phyloP scores from a whole-genome alignment of 2,888 invertebrate species.

The Chrysodeixis includens region DNA sequence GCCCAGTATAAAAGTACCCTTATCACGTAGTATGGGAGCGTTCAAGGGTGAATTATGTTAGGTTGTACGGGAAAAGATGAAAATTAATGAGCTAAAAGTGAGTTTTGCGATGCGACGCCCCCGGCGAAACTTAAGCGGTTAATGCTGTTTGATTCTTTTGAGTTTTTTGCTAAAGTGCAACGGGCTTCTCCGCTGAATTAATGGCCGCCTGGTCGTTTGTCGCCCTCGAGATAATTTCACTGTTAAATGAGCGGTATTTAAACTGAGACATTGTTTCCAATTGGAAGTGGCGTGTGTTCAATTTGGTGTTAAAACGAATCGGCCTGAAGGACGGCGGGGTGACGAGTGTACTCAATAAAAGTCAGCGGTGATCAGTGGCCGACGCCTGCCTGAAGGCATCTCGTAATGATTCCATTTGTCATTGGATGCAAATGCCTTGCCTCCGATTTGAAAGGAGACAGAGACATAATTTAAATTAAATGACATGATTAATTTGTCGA shows the following conservation, averaged over 20 bases:
- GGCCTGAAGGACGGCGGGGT: constrained; percentile 7
- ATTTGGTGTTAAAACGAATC: constrained; percentile 61
- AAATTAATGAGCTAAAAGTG: constrained; percentile 89
- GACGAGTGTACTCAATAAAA: constrained; percentile 39
- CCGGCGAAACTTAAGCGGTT: constrained; percentile 73
- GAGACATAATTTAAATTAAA: background rate
- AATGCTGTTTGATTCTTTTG: constrained; percentile 77
- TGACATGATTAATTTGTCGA: background rate
- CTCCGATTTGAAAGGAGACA: background rate
- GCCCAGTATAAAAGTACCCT: constrained; percentile 80
- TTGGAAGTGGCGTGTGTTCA: constrained; percentile 57
- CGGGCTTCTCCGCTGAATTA: constrained; percentile 66
- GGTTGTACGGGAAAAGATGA: constrained; percentile 85
- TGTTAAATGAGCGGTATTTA: constrained; percentile 70
- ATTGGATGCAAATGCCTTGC: constrained; percentile 26
- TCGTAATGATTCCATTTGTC: constrained; percentile 40
- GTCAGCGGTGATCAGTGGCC: constrained; percentile 33
- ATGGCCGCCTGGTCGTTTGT: constrained; percentile 70
- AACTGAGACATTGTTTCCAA: constrained; percentile 69
- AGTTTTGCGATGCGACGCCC: constrained; percentile 69
- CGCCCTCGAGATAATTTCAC: constrained; percentile 69
- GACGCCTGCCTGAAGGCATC: constrained; percentile 7
- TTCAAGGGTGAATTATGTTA: constrained; percentile 88
- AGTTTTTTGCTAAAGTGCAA: constrained; percentile 67
- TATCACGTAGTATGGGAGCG: constrained; percentile 86